Evolutionary conservation across 2,888 invertebrate genomes (phyloP), one percentile per base, ranked within the genome.

Genomic region (Ormyrus rosae): DNA sequence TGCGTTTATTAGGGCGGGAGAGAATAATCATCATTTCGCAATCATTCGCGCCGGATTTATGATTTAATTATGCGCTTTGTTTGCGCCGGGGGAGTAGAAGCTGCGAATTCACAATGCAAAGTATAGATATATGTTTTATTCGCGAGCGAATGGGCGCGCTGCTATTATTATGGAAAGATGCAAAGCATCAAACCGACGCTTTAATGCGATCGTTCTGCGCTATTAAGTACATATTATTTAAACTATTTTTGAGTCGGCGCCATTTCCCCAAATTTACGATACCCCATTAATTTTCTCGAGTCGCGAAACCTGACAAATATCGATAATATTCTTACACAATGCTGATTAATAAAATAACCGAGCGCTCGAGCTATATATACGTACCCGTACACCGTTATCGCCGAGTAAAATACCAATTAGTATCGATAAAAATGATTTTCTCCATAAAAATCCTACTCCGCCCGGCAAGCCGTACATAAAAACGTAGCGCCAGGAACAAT

Each of bases 41-140:
- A 81, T 81, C 19, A 78, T 70, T 45, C 70, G 60, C 70, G 34
- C 8, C 58, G 61, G 61, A 72, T 74, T 78, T 81, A 74, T 51
- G 74, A 71, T 74, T 78, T 74, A 81, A 81, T 81, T 78, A 13
- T 50, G 50, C 11, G 70, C 74, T 64, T 58, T 61, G 55, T 70
- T 74, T 19, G 53, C 19, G 9, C 7, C 9, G 63, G 6, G 63
- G 8, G 63, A 11, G 48, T 48, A 48, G 50, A 19, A 70, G 13
- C 34, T 3, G 34, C 34, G 34, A 34, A 34, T 34, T 34, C 34
- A 34, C 34, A 3, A 3, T 34, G 34, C 34, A 34, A 34, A 34
- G 34, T 34, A 34, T 34, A 34, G 34, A 34, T 34, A 2, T 34
- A 2, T 34, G 34, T 34, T 34, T 34, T 34, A 34, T 34, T 34